Percentiles rank a stretch among this genome's conserved stretches.
These are phyloP conservation scores for Lymantria dispar DNA, from an alignment of 2,888 invertebrate species.

Conservation along the genomic window DNA sequence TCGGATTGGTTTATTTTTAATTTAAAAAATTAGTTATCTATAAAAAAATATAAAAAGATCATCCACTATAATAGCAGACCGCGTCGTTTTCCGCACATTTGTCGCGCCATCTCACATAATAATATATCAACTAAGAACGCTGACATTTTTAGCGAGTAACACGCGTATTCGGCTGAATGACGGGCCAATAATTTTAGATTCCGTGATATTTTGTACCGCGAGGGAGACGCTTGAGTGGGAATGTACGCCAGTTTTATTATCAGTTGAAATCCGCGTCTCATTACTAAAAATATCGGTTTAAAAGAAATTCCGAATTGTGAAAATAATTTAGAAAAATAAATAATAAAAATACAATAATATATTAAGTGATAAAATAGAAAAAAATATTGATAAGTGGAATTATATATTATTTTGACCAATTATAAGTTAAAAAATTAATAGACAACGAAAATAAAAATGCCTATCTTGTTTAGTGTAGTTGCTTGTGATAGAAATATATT, in stretches of 20 bases:
- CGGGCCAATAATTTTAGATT: constrained; percentile 44
- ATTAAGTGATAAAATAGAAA: neutral
- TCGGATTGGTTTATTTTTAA: no score
- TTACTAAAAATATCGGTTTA: neutral
- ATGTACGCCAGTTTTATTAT: constrained; percentile 34
- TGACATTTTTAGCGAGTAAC: constrained; percentile 60
- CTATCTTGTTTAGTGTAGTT: constrained; percentile 94
- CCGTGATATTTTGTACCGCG: constrained; percentile 19
- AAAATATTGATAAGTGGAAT: neutral
- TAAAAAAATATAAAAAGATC: neutral
- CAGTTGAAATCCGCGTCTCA: constrained; percentile 1
- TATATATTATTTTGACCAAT: neutral
- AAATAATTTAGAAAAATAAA: no score
- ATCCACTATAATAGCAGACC: neutral
- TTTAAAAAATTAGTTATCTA: no score
- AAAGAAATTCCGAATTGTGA: neutral
- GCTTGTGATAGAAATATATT: constrained; percentile 89
- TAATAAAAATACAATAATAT: neutral
- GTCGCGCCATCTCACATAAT: constrained; percentile 39
- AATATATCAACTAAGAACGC: constrained; percentile 54
- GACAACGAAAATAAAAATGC: constrained; percentile 83
- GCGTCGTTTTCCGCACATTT: constrained; percentile 36
- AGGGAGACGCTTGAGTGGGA: constrained; percentile 16
- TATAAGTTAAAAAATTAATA: neutral
- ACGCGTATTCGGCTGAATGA: constrained; percentile 43